Evolutionary conservation across 2,888 invertebrate species (phyloP).

Genomic region (Marronus borbonicus): DNA sequence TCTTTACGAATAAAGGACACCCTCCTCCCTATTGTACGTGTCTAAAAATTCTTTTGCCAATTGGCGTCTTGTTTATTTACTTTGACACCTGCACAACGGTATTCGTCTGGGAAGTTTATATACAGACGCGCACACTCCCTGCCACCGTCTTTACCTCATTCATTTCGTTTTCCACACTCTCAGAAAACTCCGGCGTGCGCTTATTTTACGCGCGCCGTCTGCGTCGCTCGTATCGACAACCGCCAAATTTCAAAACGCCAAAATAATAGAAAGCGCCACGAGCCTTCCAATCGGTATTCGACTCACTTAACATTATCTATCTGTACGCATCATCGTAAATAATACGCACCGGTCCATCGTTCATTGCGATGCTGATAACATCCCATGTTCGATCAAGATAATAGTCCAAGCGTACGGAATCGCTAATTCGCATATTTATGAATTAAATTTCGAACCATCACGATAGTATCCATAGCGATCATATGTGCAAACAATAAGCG

Average conservation of each 20-base stretch:
- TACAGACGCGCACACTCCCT: constrained; percentile 49
- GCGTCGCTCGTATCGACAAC: constrained; percentile 61
- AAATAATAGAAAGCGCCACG: constrained; percentile 30
- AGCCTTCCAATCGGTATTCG: constrained; percentile 3
- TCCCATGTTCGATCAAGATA: constrained; percentile 30
- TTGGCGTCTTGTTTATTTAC: not conserved
- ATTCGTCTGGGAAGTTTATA: constrained; percentile 3
- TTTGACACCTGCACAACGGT: constrained; percentile 44
- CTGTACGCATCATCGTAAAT: constrained; percentile 4
- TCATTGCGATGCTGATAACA: constrained; percentile 28
- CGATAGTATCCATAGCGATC: constrained; percentile 6
- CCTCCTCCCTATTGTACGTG: too few species aligned
- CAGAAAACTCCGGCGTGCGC: constrained; percentile 49
- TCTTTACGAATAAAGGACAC: too few species aligned
- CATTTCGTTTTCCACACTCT: constrained; percentile 50
- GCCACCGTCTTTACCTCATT: constrained; percentile 53
- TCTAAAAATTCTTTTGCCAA: too few species aligned
- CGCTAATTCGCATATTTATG: constrained; percentile 23
- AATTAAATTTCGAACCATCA: constrained; percentile 23
- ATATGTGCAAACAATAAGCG: constrained; percentile 14
- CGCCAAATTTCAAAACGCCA: constrained; percentile 62
- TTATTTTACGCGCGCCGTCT: constrained; percentile 59
- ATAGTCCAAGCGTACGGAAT: not conserved
- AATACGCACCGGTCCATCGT: constrained; percentile 29
- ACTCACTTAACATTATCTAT: not conserved